A percentile compares a stretch with the other conserved stretches of the same genome.
Evolutionary conservation across 2,113 vertebrate species (phyloP).

Genomic region (Erpornis zantholeuca): DNA sequence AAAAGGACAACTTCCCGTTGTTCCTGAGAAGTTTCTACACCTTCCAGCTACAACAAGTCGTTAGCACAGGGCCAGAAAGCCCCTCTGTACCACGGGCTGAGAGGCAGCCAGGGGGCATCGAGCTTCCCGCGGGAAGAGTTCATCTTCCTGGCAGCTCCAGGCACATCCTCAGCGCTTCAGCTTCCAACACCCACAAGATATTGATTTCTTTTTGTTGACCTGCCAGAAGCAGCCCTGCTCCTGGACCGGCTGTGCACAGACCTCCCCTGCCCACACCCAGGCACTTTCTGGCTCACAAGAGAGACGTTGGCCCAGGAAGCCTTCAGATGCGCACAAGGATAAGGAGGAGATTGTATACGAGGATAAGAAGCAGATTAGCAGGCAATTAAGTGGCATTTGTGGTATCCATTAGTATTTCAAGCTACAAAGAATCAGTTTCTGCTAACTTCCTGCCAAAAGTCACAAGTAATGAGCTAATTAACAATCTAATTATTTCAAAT

Average conservation of each 20-base stretch:
- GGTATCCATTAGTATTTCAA: slow-evolving; percentile 32
- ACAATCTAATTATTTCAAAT: slow-evolving; percentile 41
- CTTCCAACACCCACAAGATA: neutral
- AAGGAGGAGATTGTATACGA: neutral
- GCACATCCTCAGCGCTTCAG: neutral
- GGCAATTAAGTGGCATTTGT: slow-evolving; percentile 35
- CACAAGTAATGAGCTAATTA: slow-evolving; percentile 64
- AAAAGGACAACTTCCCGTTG: neutral
- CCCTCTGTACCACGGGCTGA: neutral
- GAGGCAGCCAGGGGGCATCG: fast-evolving
- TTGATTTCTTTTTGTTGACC: neutral
- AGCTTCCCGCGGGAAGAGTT: neutral
- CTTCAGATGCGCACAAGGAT: neutral
- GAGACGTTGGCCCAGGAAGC: neutral
- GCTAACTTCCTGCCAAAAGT: slow-evolving; percentile 55
- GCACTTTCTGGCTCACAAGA: neutral
- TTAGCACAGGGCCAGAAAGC: neutral
- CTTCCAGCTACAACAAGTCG: neutral
- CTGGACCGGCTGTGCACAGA: neutral
- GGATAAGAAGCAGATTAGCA: slow-evolving; percentile 44
- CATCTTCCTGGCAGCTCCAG: neutral
- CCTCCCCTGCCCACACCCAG: neutral
- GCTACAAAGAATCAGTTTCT: slow-evolving; percentile 34
- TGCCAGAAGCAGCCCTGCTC: neutral
- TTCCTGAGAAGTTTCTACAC: neutral